Evolutionary conservation across 2,113 vertebrate species (phyloP), one percentile per base, ranked within the genome.

Genomic region (Mugil cephalus): DNA sequence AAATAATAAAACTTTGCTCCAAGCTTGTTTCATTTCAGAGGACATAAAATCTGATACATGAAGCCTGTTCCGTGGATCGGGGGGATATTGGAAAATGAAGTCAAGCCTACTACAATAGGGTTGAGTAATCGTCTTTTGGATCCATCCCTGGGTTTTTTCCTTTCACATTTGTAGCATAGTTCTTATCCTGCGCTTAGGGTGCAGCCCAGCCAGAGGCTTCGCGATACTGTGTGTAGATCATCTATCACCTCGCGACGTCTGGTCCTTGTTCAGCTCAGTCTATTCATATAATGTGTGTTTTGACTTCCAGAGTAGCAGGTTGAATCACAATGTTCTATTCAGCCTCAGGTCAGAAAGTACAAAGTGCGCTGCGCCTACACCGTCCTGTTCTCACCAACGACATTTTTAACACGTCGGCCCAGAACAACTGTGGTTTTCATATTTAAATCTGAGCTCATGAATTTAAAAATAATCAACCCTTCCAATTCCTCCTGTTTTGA

Each of bases 251-350:
- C n/a, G 38, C 9, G 7, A 39, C 43, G 30, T 55, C 50, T 67
- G 46, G 53, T 63, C 43, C 45, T 0, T 30, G 51, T 64, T 54
- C 58, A 45, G 54, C 50, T 70, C 39, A 1, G 55, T 68, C 53
- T 58, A 14, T 45, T 76, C 54, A 40, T 58, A 51, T 75, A 65
- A 50, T 11, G 18, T 61, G 46, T 64, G 62, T 54, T 74, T 55
- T 76, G 30, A 56, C 58, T 58, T 68, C 65, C 52, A 13, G 14
- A 76, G 52, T 38, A 69, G 65, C 55, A 69, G 72, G 66, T 83
- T 80, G 77, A 84, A 86, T 88, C 65, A 74, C 74, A 83, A 86
- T 84, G 82, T 88, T 83, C 72, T 83, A 77, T 89, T 90, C 79
- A 89, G 67, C 69, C 30, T 14, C 73, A 79, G 77, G 65, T 62